Evolutionary conservation across 2,113 vertebrate genomes (phyloP).

Genomic region (Thunnus maccoyii): DNA sequence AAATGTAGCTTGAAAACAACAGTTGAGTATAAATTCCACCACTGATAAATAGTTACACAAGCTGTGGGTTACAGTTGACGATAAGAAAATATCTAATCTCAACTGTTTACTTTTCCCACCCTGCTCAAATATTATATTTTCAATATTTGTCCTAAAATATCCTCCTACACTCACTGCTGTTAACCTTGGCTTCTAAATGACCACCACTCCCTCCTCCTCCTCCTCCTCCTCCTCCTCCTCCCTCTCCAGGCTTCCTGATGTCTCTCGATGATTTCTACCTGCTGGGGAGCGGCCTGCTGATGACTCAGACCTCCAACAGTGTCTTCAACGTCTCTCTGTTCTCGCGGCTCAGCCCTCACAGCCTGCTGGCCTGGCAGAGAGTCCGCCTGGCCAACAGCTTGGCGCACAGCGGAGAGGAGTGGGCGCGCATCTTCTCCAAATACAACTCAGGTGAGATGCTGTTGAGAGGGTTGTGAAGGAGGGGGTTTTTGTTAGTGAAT

Average conservation of each 20-base stretch:
- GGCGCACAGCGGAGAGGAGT: conserved; percentile 85
- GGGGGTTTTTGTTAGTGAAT: no score
- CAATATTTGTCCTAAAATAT: neutral
- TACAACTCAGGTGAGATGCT: conserved; percentile 88
- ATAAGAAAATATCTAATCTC: neutral
- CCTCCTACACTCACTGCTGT: neutral
- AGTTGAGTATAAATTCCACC: neutral
- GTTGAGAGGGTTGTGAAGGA: no score
- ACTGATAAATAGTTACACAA: neutral
- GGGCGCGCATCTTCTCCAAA: conserved; percentile 88
- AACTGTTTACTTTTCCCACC: conserved; percentile 1
- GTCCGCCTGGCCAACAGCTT: conserved; percentile 91
- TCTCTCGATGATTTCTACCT: conserved; percentile 95
- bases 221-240: neutral
- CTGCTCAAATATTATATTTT: neutral
- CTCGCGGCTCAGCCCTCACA: conserved; percentile 84
- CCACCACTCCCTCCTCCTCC: neutral
- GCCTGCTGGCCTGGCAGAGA: conserved; percentile 92
- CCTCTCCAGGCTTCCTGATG: conserved; percentile 87
- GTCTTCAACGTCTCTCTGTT: conserved; percentile 88
- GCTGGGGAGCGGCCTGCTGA: conserved; percentile 89
- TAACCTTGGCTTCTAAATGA: no score
- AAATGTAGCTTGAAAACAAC: no score
- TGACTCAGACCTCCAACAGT: conserved; percentile 92
- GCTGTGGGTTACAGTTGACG: neutral